A percentile compares a stretch with the other conserved stretches of the same genome.
Conservation (phyloP, 1,140 invertebrate species). For the Dreissena rostriformis region DNA sequence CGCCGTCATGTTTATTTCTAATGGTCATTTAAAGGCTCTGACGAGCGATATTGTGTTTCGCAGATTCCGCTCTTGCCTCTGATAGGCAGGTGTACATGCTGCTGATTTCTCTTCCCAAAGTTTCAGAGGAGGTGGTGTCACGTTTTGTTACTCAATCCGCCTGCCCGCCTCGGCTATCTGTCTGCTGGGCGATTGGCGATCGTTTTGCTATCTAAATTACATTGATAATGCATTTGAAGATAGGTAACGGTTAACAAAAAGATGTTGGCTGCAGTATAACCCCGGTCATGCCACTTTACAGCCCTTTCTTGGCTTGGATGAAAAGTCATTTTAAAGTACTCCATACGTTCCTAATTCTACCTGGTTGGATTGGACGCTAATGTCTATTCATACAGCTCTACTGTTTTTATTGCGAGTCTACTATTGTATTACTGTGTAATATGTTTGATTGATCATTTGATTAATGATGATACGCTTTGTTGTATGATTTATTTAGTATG, state of each 20-base stretch:
- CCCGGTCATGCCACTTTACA: background rate
- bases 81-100: background rate
- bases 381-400: no score
- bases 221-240: constrained; percentile 13
- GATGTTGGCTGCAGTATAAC: background rate
- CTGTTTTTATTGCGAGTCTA: no score
- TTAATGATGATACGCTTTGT: no score
- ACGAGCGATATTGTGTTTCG: background rate
- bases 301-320: background rate
- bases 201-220: constrained; percentile 4
- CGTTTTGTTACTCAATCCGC: constrained; percentile 23
- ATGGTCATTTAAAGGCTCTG: constrained; percentile 11
- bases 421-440: no score
- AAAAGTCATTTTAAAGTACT: no score
- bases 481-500: no score
- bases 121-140: constrained; percentile 9
- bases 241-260: background rate
- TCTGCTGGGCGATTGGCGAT: constrained; percentile 25
- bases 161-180: background rate
- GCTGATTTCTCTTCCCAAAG: background rate
- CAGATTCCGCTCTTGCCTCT: background rate
- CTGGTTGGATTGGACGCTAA: constrained; percentile 12
- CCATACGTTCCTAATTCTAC: constrained; percentile 9
- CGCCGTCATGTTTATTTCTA: constrained; percentile 1
- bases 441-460: no score